phyloP scores from a whole-genome alignment of 2,113 vertebrate genomes.

The Leucopsar rothschildi region DNA sequence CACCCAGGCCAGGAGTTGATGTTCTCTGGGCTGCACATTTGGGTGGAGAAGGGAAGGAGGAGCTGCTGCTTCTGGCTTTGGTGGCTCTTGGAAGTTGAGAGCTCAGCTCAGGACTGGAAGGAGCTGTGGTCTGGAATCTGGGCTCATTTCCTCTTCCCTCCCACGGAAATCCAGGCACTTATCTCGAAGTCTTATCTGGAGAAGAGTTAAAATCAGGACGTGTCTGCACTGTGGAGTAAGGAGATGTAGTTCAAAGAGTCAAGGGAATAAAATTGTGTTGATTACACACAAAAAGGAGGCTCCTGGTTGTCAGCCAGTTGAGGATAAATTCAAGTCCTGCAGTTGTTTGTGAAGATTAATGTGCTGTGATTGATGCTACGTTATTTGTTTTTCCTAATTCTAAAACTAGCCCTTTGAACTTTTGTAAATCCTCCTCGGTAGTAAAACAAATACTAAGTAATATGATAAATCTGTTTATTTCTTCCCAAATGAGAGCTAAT shows the following conservation, averaged over 20 bases:
- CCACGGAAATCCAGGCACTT: not conserved
- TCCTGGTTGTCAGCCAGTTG: not conserved
- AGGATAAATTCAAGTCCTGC: not conserved
- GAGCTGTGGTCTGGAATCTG: not conserved
- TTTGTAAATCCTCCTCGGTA: not conserved
- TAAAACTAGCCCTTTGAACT: not conserved
- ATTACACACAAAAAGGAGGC: not conserved
- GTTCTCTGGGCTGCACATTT: rapidly evolving
- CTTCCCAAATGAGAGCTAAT: not conserved
- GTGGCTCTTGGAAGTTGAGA: not conserved
- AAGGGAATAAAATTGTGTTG: not conserved
- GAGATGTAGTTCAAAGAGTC: not conserved
- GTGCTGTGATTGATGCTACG: not conserved
- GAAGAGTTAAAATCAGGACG: not conserved
- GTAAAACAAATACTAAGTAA: not conserved
- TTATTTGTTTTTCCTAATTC: not conserved
- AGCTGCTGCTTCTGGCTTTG: not conserved
- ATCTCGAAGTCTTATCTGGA: not conserved
- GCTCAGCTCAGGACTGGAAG: not conserved
- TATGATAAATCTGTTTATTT: not conserved
- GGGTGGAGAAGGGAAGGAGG: not conserved
- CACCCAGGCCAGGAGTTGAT: rapidly evolving
- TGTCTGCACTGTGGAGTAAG: not conserved
- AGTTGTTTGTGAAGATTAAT: not conserved
- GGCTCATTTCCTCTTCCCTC: not conserved